Evolutionary conservation across 1,140 invertebrate genomes (phyloP), one percentile per base, ranked within the genome.

Genomic region (Mizuhopecten yessoensis): DNA sequence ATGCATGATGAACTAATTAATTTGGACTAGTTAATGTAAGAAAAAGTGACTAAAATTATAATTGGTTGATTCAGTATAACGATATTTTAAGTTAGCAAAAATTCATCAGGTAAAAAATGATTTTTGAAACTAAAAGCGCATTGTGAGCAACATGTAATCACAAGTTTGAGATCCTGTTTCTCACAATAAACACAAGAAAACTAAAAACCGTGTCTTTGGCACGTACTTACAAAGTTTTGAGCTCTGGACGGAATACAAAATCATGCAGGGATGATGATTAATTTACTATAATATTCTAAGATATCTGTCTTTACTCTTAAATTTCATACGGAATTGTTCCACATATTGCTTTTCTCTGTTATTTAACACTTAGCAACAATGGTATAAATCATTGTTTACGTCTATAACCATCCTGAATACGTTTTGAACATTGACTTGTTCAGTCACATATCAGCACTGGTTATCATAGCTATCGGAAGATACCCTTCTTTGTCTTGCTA

Each of bases 181-280:
- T 75, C 57, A 75, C 57, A 75, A 75, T 5, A 75, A 45, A 45
- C 42, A 29, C 11, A 75, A 75, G 5, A 17, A 29, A 75, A 29
- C 57, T 75, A 75, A 75, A n/a, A 75, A 75, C 23, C 57, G 57
- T 75, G 57, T 5, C 57, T 75, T n/a, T 75, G 57, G 57, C 57
- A 75, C 57, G 57, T 75, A 17, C 23, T 75, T 29, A 75, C 15
- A 75, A 1, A 45, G 9, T 9, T 45, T 17, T 15, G 0, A 75
- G 57, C 11, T 75, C 3, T 75, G 17, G 3, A 29, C 15, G n/a
- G 57, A 17, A 75, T 5, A 17, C 3, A 29, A 3, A 75, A 5
- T 29, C 3, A 75, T 9, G 57, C 23, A 75, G 3, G 1, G 9
- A 15, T 1, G 17, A 45, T 45, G 17, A 45, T 13, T 45, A 17